Percentiles rank a stretch among this genome's conserved stretches.
These are phyloP conservation scores for Abramis brama DNA, from an alignment of 2,113 vertebrate genomes.

Conservation along the genomic window DNA sequence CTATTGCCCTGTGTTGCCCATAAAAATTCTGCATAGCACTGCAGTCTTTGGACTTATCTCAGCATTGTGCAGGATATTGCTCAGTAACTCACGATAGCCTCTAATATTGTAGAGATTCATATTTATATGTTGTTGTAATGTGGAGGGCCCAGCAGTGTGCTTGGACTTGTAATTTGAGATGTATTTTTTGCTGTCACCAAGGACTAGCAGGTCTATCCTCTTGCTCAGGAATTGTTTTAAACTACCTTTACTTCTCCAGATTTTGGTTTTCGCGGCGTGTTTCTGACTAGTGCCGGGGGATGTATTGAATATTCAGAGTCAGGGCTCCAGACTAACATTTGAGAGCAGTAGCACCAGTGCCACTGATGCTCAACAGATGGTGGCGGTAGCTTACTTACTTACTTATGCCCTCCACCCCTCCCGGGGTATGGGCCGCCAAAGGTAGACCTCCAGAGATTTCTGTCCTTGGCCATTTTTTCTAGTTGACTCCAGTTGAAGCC, in stretches of 20 bases:
- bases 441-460: too few relatives aligned
- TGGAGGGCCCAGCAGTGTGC: not conserved
- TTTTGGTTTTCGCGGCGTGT: not conserved
- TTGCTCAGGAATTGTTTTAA: not conserved
- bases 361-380: too few relatives aligned
- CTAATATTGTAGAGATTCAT: not conserved
- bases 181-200: conserved; percentile 5
- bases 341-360: too few relatives aligned
- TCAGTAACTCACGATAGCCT: not conserved
- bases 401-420: too few relatives aligned
- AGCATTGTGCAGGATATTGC: conserved; percentile 2
- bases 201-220: not conserved
- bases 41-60: not conserved
- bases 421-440: too few relatives aligned
- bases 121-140: conserved; percentile 6
- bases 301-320: not conserved
- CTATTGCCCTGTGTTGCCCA: not conserved
- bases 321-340: too few relatives aligned
- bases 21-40: conserved; percentile 17
- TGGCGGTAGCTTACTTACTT: too few relatives aligned
- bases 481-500: too few relatives aligned
- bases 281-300: not conserved
- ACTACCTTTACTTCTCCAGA: not conserved
- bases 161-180: conserved; percentile 11
- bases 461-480: too few relatives aligned